phyloP scores from a whole-genome alignment of 1,140 invertebrate genomes.

The Teleopsis dalmanni region DNA sequence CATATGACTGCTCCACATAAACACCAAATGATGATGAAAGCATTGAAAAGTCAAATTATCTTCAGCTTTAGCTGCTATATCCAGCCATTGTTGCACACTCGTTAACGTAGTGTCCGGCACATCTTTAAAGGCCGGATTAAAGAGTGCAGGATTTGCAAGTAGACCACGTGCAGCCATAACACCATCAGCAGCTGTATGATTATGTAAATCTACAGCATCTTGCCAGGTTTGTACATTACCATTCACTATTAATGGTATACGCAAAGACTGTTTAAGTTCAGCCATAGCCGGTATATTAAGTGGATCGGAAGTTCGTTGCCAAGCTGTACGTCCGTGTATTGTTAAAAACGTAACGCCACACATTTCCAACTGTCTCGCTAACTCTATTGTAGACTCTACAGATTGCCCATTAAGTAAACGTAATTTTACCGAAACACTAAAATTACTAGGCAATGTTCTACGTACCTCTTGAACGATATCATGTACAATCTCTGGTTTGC shows the following conservation, averaged over 20 bases:
- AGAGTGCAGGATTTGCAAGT: slow-evolving; percentile 85
- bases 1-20: slow-evolving; percentile 82
- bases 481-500: slow-evolving; percentile 73
- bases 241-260: slow-evolving; percentile 84
- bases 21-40: slow-evolving; percentile 90
- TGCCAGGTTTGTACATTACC: slow-evolving; percentile 72
- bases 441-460: slow-evolving; percentile 63
- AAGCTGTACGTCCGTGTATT: slow-evolving; percentile 81
- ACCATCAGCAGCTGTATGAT: slow-evolving; percentile 67
- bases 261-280: slow-evolving; percentile 60
- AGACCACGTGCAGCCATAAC: slow-evolving; percentile 85
- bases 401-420: slow-evolving; percentile 53
- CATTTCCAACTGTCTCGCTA: slow-evolving; percentile 70
- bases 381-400: slow-evolving; percentile 39
- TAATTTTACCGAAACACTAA: slow-evolving; percentile 89
- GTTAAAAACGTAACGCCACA: slow-evolving; percentile 82
- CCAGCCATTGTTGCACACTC: slow-evolving; percentile 82
- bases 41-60: slow-evolving; percentile 62
- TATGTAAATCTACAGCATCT: slow-evolving; percentile 60
- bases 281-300: slow-evolving; percentile 61
- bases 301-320: slow-evolving; percentile 70
- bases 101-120: slow-evolving; percentile 57
- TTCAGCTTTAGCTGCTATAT: slow-evolving; percentile 52
- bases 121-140: slow-evolving; percentile 60
- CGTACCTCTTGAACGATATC: slow-evolving; percentile 72